A percentile compares a stretch with the other conserved stretches of the same genome.
Conservation (phyloP, 2,888 invertebrate genomes). For the Gymnoscelis rufifasciata region DNA sequence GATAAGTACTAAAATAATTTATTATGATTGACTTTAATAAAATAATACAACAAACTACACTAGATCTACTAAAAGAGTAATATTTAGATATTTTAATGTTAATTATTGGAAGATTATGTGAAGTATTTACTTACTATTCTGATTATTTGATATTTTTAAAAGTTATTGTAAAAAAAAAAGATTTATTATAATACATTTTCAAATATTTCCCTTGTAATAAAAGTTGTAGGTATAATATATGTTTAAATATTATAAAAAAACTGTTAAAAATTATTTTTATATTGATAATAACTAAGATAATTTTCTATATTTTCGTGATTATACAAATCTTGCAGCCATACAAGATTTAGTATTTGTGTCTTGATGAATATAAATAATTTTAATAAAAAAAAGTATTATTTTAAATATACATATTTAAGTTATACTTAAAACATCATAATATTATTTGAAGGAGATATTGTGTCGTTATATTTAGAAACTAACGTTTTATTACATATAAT, state of each 20-base stretch:
- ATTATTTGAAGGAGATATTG: too few relatives aligned
- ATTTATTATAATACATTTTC: too few relatives aligned
- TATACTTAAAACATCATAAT: too few relatives aligned
- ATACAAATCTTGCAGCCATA: conserved; percentile 54
- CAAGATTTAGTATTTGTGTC: conserved; percentile 34
- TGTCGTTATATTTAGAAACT: too few relatives aligned
- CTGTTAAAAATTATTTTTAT: conserved; percentile 1
- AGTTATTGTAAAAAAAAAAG: conserved; percentile 7
- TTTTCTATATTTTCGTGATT: conserved; percentile 32
- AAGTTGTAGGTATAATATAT: too few relatives aligned
- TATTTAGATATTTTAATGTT: neutral
- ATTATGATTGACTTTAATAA: conserved; percentile 50
- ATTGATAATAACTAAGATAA: conserved; percentile 33
- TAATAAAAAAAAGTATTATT: neutral
- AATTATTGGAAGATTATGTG: conserved; percentile 62
- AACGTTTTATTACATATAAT: too few relatives aligned
- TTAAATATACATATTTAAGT: too few relatives aligned
- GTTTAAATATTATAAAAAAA: conserved; percentile 9
- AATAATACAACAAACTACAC: neutral
- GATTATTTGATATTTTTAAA: neutral
- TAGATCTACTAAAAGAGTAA: neutral
- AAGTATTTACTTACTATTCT: conserved; percentile 39
- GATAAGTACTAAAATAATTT: too few relatives aligned
- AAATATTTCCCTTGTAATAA: too few relatives aligned
- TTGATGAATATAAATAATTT: neutral